These are phyloP conservation scores for Channa argus DNA, from an alignment of 2,113 vertebrate species.

Conservation along the genomic window DNA sequence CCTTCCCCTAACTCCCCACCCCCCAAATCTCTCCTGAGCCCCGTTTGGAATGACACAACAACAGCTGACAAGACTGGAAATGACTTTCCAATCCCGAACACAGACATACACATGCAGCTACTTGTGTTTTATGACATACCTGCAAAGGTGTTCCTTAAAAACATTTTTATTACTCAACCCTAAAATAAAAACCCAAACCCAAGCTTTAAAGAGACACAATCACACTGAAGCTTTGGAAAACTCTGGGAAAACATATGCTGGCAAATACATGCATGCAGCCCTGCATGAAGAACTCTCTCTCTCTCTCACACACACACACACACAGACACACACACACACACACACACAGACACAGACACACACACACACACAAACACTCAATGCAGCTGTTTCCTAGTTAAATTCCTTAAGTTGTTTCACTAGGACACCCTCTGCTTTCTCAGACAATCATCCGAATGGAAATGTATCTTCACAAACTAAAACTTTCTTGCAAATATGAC, in stretches of 20 bases:
- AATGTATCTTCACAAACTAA: neutral
- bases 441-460: slow-evolving; percentile 40
- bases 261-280: slow-evolving; percentile 40
- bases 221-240: slow-evolving; percentile 58
- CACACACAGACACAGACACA: slow-evolving; percentile 51
- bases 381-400: slow-evolving; percentile 74
- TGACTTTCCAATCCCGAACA: slow-evolving; percentile 14
- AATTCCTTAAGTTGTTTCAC: slow-evolving; percentile 72
- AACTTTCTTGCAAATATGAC: slow-evolving; percentile 2
- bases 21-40: slow-evolving; percentile 57
- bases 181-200: neutral
- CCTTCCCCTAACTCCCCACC: slow-evolving; percentile 8
- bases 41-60: slow-evolving; percentile 63
- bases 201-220: slow-evolving; percentile 6
- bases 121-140: neutral
- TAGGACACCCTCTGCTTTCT: slow-evolving; percentile 61
- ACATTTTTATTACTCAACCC: neutral
- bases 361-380: slow-evolving; percentile 63
- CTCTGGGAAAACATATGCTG: slow-evolving; percentile 67
- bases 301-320: slow-evolving; percentile 64
- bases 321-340: slow-evolving; percentile 71
- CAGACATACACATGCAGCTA: slow-evolving; percentile 2
- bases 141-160: slow-evolving; percentile 21
- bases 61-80: slow-evolving; percentile 70
- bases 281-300: slow-evolving; percentile 22